phyloP scores from a whole-genome alignment of 2,113 vertebrate genomes.

The Anolis carolinensis region DNA sequence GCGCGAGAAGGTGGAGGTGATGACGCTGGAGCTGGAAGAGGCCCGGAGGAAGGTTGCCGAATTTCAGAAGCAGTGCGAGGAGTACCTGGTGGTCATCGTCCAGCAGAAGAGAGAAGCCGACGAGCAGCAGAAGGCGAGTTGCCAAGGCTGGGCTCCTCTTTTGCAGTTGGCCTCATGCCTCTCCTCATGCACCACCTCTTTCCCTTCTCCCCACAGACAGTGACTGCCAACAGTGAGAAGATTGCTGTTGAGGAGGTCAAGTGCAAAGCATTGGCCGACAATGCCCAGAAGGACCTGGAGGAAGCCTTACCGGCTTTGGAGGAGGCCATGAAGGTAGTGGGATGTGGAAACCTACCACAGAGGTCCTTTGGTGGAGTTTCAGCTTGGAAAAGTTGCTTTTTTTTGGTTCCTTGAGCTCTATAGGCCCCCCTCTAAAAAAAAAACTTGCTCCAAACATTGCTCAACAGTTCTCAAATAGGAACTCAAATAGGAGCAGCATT shows the following conservation, averaged over 20 bases:
- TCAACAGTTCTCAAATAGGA: no score
- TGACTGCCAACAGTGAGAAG: constrained; percentile 85
- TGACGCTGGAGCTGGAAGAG: constrained; percentile 86
- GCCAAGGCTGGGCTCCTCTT: not conserved
- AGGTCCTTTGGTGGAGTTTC: not conserved
- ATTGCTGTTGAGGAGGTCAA: constrained; percentile 83
- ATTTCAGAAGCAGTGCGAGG: constrained; percentile 86
- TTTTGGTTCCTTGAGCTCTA: no score
- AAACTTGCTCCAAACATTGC: no score
- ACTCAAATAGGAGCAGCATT: no score
- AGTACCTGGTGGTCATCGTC: constrained; percentile 85
- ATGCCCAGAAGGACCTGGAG: constrained; percentile 88
- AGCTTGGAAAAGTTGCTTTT: not conserved
- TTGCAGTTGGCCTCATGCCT: accelerated
- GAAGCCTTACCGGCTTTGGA: constrained; percentile 87
- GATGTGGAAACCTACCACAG: not conserved
- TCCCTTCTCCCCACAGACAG: constrained; percentile 66
- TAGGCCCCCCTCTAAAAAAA: no score
- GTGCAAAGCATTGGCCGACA: constrained; percentile 85
- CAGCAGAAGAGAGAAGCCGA: constrained; percentile 85
- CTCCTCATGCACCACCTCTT: not conserved
- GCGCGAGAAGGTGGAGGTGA: constrained; percentile 84
- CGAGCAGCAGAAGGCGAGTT: constrained; percentile 83
- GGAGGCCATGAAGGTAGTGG: constrained; percentile 87
- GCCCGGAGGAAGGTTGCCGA: constrained; percentile 85